Evolutionary conservation across 30 jellyfish, hydroid and myxozoan species (phyloP).

Genomic region (Catostylus mosaicus): DNA sequence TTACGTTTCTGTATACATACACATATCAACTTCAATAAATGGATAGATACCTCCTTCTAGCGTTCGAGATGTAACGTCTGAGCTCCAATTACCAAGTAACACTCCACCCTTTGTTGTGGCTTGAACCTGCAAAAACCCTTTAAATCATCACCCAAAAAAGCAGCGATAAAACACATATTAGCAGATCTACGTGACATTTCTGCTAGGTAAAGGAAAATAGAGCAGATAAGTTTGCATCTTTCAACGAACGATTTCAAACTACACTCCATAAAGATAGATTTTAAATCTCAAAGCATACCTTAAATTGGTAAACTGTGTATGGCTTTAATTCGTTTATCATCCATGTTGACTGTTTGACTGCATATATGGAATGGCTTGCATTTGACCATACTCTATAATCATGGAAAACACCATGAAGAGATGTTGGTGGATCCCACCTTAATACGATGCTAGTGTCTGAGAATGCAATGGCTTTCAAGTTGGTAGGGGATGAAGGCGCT

Average conservation of each 20-base stretch:
- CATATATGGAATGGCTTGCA: too few species aligned
- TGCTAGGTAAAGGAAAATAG: background rate
- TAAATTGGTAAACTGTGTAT: too few species aligned
- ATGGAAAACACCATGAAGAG: conserved; percentile 64
- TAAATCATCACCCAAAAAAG: background rate
- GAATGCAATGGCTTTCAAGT: background rate
- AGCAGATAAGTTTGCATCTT: too few species aligned
- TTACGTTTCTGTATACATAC: background rate
- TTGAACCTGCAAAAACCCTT: conserved; percentile 11
- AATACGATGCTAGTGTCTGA: conserved; percentile 28
- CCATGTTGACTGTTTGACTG: too few species aligned
- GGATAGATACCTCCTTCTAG: background rate
- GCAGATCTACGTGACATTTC: background rate
- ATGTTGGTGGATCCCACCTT: conserved; percentile 56
- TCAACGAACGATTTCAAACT: too few species aligned
- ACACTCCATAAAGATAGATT: too few species aligned
- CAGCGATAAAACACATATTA: background rate
- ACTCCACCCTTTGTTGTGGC: conserved; percentile 51
- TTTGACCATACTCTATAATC: conserved; percentile 38
- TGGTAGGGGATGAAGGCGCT: conserved; percentile 54
- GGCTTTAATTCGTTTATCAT: too few species aligned
- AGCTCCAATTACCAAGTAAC: conserved; percentile 32
- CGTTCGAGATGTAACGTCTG: too few species aligned
- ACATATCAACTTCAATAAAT: background rate
- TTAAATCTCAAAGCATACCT: too few species aligned